Evolutionary conservation across 1,140 invertebrate genomes (phyloP).

Genomic region (Andrena cerasifolii): DNA sequence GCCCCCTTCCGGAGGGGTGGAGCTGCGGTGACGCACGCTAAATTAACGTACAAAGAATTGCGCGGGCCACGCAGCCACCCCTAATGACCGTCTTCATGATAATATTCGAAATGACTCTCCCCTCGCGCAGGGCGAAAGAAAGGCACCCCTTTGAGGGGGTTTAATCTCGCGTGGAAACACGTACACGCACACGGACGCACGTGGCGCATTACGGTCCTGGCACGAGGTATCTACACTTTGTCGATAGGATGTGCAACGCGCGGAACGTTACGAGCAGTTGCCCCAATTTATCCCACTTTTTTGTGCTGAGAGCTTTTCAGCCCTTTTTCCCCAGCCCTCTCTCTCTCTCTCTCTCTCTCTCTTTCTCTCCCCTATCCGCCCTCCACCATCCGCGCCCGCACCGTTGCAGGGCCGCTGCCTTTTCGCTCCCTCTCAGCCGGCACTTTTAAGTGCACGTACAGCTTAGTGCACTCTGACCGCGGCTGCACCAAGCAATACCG

Average conservation of each 20-base stretch:
- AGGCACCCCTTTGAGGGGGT: constrained; percentile 46
- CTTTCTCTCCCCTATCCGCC: constrained; percentile 11
- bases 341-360: background rate
- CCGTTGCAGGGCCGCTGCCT: constrained; percentile 24
- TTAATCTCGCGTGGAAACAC: constrained; percentile 57
- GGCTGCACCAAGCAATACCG: constrained; percentile 36
- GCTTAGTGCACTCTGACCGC: constrained; percentile 66
- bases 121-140: constrained; percentile 17
- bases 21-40: background rate
- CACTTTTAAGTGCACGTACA: constrained; percentile 69
- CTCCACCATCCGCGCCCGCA: background rate
- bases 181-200: constrained; percentile 7
- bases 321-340: constrained; percentile 33
- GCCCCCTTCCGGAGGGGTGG: background rate
- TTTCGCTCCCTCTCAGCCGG: constrained; percentile 51
- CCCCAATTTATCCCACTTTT: constrained; percentile 69
- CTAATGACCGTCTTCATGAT: constrained; percentile 8
- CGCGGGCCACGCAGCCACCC: no score
- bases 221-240: constrained; percentile 48
- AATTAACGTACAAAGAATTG: constrained; percentile 18
- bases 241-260: constrained; percentile 57
- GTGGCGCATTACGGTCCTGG: constrained; percentile 1
- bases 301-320: constrained; percentile 62
- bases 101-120: constrained; percentile 28
- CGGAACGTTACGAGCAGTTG: constrained; percentile 65